Evolutionary conservation across 2,888 invertebrate genomes (phyloP).

Genomic region (Brenthis hecate): DNA sequence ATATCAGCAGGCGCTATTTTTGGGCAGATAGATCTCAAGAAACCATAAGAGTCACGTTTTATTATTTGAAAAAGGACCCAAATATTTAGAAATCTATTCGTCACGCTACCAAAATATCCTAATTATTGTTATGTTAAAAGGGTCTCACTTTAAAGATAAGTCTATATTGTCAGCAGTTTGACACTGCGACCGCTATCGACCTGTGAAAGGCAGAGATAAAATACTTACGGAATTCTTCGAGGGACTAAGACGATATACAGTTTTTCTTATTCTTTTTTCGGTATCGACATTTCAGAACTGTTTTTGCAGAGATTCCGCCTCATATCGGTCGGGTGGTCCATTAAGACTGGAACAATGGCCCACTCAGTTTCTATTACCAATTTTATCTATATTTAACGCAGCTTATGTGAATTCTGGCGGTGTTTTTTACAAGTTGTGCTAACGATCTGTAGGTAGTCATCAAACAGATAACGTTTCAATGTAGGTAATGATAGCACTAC

Average conservation of each 20-base stretch:
- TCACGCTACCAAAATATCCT: conserved; percentile 34
- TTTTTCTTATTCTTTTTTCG: conserved; percentile 71
- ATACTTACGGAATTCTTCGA: conserved; percentile 75
- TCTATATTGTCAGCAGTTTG: conserved; percentile 66
- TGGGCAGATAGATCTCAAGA: neutral
- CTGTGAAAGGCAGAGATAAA: conserved; percentile 78
- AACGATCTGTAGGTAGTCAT: conserved; percentile 52
- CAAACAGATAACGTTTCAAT: conserved; percentile 41
- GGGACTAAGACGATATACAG: conserved; percentile 70
- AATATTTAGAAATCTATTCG: conserved; percentile 16
- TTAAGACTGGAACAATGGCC: conserved; percentile 75
- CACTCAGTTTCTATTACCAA: conserved; percentile 72
- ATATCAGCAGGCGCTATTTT: conserved; percentile 1
- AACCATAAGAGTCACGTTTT: neutral
- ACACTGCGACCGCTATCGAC: conserved; percentile 70
- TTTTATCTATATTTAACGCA: conserved; percentile 77
- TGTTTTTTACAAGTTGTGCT: conserved; percentile 50
- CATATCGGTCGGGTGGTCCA: conserved; percentile 75
- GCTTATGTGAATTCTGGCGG: conserved; percentile 73
- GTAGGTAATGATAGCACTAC: conserved; percentile 21
- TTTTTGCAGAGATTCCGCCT: conserved; percentile 69
- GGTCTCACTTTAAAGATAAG: conserved; percentile 65
- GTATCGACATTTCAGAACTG: conserved; percentile 59
- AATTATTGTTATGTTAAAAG: conserved; percentile 46
- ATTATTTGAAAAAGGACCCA: conserved; percentile 6